Evolutionary conservation across 2,113 vertebrate genomes (phyloP), one percentile per base, ranked within the genome.

Genomic region (Crotalus viridis): DNA sequence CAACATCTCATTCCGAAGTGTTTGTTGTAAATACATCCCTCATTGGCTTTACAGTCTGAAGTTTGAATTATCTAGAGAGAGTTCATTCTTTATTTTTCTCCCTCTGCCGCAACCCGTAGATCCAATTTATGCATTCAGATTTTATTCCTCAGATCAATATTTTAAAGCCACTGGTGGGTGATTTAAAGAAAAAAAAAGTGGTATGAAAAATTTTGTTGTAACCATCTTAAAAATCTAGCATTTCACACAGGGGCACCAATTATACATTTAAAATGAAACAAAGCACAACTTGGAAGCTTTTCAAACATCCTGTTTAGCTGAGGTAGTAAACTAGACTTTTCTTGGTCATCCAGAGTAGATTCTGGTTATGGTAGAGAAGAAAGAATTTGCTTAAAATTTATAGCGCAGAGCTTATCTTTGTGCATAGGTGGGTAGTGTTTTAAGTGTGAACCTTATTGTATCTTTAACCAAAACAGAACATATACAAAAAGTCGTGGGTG

Each of bases 21-120:
- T 85, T 90, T 52, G 17, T 9, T 46, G 28, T 46, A 26, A 85
- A 87, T 9, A 43, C 93, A 94, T 94, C 59, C 91, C 4, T 95
- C 85, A 4, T 12, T 3, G 90, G 94, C 64, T 88, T 96, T 96
- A 89, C 89, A 95, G 92, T 92, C 94, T 92, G 89, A 51, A 54
- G 13, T 10, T 39, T 4, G 48, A 46, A 89, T 43, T 95, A 94
- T 94, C 85, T 90, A 94, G 6, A n/a, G 93, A 89, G 93, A 88
- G 3, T 10, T 13, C 5, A 2, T 93, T 39, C 0, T 0, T 6
- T 10, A 0, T 24, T 3, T 13, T 88, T 1, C 9, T 24, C 4
- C n/a, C 6, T 43, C 15, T 12, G 1, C 15, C 91, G 92, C 91
- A 89, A 3, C 21, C 55, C 22, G 1, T n/a, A 28, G 21, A 15